phyloP scores from a whole-genome alignment of 2,888 invertebrate genomes.

The Theretra japonica region DNA sequence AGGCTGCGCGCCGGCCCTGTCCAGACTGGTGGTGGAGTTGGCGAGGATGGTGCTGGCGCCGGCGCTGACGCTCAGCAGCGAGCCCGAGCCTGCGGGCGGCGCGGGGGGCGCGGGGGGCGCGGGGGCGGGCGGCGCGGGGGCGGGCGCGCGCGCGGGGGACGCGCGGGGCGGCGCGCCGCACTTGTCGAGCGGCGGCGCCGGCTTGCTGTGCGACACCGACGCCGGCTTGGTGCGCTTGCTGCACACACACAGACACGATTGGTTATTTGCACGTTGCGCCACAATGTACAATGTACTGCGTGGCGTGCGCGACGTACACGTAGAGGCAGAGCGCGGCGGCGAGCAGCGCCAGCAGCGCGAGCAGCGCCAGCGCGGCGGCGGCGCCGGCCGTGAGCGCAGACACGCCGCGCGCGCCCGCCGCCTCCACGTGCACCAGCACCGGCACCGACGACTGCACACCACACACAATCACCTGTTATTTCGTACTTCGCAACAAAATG shows the following conservation, averaged over 20 bases:
- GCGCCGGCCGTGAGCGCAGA: conserved; percentile 68
- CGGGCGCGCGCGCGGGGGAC: conserved; percentile 26
- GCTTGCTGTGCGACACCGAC: conserved; percentile 15
- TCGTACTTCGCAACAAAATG: too few species aligned
- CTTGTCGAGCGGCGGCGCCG: conserved; percentile 47
- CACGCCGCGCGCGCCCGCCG: conserved; percentile 66
- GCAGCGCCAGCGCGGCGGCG: conserved; percentile 72
- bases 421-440: conserved; percentile 86
- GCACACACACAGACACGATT: conserved; percentile 32
- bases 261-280: not conserved
- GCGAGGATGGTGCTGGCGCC: conserved; percentile 86
- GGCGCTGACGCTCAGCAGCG: conserved; percentile 83
- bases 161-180: conserved; percentile 38
- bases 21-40: conserved; percentile 76
- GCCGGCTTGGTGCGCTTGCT: conserved; percentile 11
- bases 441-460: conserved; percentile 85
- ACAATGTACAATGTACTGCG: too few species aligned
- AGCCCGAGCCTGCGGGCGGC: conserved; percentile 44
- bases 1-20: conserved; percentile 38
- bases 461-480: too few species aligned
- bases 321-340: conserved; percentile 90
- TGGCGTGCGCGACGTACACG: conserved; percentile 87
- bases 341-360: conserved; percentile 89
- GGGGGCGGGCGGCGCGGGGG: conserved; percentile 35
- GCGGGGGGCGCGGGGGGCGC: conserved; percentile 31